Evolutionary conservation across 2,113 vertebrate species (phyloP), one percentile per base, ranked within the genome.

Genomic region (Pseudorectes ferrugineus): DNA sequence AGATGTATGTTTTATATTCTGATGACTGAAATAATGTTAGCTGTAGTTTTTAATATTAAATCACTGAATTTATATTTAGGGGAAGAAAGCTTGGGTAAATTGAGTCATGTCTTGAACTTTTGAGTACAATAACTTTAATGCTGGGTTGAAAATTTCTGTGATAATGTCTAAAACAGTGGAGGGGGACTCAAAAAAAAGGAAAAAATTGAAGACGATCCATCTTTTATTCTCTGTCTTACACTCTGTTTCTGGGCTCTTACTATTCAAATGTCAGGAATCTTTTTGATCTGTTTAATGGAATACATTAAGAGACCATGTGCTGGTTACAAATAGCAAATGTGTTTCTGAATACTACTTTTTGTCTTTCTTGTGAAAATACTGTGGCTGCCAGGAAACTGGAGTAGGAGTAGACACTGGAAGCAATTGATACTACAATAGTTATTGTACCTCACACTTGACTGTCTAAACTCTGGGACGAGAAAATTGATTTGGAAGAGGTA

Each of bases 301-400:
- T 51, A 61, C 29, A 68, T 87, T 79, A 80, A 83, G 35, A 68
- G 55, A 73, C 24, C 19, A 33, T 65, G 33, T 72, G 76, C 59
- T 95, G 22, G 26, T 86, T 93, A 62, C 72, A 91, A 91, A 84
- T 52, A 77, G 36, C 8, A 80, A 89, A 80, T 84, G 16, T 76
- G 40, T 94, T 94, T 92, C 68, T 79, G 48, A 88, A 85, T 75
- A 49, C 29, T 81, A 17, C 8, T 75, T 92, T 89, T 62, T 85
- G 42, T 88, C 61, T 82, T 26, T 74, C 65, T 71, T 72, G 22
- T 86, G 62, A 70, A 92, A 78, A 84, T 87, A 71, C 15, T 70
- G 55, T 52, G 22, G 25, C 63, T 93, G 31, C 54, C 68, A 84
- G 45, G 54, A 87, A 66, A 77, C 36, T 46, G 29, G 28, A 68